Conservation (phyloP, 2,113 vertebrate genomes). For the Ptilorrhoa leucosticta region DNA sequence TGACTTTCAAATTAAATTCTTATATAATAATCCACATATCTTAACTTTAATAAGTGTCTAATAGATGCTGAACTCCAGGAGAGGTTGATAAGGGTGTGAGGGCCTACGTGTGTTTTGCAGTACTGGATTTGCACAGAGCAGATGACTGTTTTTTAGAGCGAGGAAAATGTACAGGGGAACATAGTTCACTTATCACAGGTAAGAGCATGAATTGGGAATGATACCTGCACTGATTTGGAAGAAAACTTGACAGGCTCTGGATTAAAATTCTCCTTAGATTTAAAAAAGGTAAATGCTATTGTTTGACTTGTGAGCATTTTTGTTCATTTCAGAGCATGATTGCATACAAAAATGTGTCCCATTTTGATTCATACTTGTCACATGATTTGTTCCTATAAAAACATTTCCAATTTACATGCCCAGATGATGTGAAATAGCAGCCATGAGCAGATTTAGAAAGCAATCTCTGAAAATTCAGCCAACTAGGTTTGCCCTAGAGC, state of each 20-base stretch:
- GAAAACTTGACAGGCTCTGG: not conserved
- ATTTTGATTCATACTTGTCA: conserved; percentile 26
- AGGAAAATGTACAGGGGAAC: not conserved
- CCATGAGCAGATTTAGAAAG: not conserved
- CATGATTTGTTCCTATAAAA: conserved; percentile 22
- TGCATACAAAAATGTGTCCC: not conserved
- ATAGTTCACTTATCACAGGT: not conserved
- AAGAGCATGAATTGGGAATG: not conserved
- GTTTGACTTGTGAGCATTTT: not conserved
- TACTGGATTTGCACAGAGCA: not conserved
- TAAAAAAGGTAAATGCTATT: not conserved
- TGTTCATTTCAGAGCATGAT: not conserved
- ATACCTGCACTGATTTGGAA: not conserved
- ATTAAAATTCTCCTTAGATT: not conserved
- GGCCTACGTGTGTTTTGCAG: not conserved
- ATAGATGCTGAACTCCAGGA: not conserved
- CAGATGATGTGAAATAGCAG: not conserved
- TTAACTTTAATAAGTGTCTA: not conserved
- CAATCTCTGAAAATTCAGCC: not conserved
- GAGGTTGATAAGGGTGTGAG: not conserved
- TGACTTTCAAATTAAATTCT: not conserved
- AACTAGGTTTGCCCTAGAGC: not conserved
- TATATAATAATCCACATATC: not conserved
- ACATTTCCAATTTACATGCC: conserved; percentile 28
- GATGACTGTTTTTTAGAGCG: accelerated